Evolutionary conservation across 1,140 invertebrate species (phyloP).

Genomic region (Diorhabda elongata): DNA sequence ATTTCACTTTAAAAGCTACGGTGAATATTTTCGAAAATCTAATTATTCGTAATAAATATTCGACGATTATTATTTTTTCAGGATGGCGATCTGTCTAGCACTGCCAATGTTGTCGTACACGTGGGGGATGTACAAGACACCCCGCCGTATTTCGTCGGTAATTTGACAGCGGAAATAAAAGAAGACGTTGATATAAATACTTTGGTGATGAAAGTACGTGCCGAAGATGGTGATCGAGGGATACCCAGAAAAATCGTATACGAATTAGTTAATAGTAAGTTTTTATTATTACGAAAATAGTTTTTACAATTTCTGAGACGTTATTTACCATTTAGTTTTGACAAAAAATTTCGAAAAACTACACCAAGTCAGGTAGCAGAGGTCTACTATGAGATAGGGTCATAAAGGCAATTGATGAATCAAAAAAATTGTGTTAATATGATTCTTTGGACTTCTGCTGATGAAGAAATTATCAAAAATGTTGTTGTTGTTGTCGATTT

Average conservation of each 20-base stretch:
- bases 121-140: slow-evolving; percentile 79
- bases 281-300: not conserved
- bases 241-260: slow-evolving; percentile 72
- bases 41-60: not conserved
- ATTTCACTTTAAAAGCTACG: slow-evolving; percentile 40
- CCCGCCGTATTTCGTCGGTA: slow-evolving; percentile 76
- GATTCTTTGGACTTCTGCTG: too few species aligned
- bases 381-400: too few species aligned
- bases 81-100: slow-evolving; percentile 74
- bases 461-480: too few species aligned
- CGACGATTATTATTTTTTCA: slow-evolving; percentile 42
- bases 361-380: too few species aligned
- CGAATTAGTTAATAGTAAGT: slow-evolving; percentile 76
- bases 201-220: slow-evolving; percentile 71
- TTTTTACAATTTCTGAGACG: not conserved
- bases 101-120: slow-evolving; percentile 68
- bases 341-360: not conserved
- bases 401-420: too few species aligned
- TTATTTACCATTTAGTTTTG: not conserved
- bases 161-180: slow-evolving; percentile 71
- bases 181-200: slow-evolving; percentile 85
- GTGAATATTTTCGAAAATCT: slow-evolving; percentile 24
- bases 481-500: too few species aligned
- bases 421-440: too few species aligned
- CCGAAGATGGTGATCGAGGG: slow-evolving; percentile 77